Evolutionary conservation across 2,113 vertebrate genomes (phyloP), one percentile per base, ranked within the genome.

Genomic region (Clarias gariepinus): DNA sequence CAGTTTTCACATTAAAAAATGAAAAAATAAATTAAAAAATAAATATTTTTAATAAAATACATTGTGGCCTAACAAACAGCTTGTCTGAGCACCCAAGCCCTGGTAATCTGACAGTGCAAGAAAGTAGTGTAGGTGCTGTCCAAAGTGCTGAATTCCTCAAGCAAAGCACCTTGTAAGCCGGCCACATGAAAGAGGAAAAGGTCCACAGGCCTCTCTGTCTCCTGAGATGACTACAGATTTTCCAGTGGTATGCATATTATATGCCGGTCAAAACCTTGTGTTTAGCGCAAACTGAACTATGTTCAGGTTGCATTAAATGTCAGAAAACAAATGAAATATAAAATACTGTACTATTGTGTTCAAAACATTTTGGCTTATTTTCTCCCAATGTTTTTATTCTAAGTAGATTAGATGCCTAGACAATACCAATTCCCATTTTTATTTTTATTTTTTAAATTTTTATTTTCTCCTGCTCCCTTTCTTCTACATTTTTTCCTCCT

Each of bases 61-160:
- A 47, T 33, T 78, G 23, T 61, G 57, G 7, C 71, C 86, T 81
- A 86, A 87, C 86, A 85, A 89, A 89, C 89, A 84, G 91, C 78
- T 87, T 92, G 86, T 47, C 11, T 90, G 92, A 91, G 91, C 78
- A 91, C 92, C 89, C 91, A 85, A 36, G 89, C 89, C 92, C 90
- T 90, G 81, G 71, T 92, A 93, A 92, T 89, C 90, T 87, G 93
- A 92, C 89, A 85, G 91, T 90, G 90, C 87, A 91, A 82, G 92
- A 93, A 93, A 92, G 90, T 90, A 89, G 91, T 90, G 85, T 90
- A 94, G 95, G 95, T 95, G 95, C 95, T 96, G 95, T 96, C 95
- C 95, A 96, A 95, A 93, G 95, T 96, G 95, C 95, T 96, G 95
- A 96, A 96, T 92, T 94, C 93, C 93, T 94, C 91, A 87, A 86